Conservation (phyloP, 2,113 vertebrate species). For the Strigops habroptila region DNA sequence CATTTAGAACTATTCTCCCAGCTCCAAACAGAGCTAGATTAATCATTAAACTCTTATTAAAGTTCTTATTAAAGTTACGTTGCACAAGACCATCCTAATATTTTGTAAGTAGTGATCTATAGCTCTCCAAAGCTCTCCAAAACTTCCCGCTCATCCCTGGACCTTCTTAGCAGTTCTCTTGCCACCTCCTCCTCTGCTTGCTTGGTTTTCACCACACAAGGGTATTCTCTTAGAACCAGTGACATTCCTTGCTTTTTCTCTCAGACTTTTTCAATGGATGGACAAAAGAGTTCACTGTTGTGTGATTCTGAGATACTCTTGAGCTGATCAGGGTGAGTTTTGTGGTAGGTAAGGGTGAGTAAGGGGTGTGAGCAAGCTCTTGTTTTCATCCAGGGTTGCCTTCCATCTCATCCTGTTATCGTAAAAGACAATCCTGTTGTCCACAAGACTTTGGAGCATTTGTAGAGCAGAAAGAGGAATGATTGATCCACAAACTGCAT, state of each 20-base stretch:
- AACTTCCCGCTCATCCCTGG: not conserved
- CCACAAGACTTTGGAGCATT: not conserved
- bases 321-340: not conserved
- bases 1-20: not conserved
- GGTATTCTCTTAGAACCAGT: not conserved
- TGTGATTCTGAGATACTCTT: not conserved
- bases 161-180: not conserved
- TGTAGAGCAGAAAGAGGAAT: not conserved
- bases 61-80: too few relatives aligned
- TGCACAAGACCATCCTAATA: not conserved
- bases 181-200: not conserved
- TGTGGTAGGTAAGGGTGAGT: not conserved
- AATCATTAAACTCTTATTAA: constrained; percentile 37
- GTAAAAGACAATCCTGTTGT: not conserved
- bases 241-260: not conserved
- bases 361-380: not conserved
- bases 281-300: accelerated
- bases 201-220: not conserved
- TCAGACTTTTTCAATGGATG: not conserved
- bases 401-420: not conserved
- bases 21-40: not conserved
- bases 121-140: not conserved
- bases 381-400: accelerated
- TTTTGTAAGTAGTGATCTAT: not conserved
- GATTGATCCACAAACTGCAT: not conserved